phyloP scores from a whole-genome alignment of 2,888 invertebrate species.

The Lepidocyrtoides sp. region DNA sequence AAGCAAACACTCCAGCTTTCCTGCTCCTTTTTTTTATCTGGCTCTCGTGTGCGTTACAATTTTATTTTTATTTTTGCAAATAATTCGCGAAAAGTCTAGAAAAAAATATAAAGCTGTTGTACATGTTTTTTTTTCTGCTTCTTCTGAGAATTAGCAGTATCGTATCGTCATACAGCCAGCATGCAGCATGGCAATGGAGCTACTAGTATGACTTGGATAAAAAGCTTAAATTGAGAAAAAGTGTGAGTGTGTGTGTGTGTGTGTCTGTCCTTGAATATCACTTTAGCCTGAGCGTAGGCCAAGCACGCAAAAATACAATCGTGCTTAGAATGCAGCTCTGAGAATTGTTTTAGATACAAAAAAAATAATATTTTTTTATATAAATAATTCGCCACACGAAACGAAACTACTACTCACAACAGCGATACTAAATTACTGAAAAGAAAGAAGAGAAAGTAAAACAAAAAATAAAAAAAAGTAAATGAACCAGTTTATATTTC shows the following conservation, averaged over 20 bases:
- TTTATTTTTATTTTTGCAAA: slow-evolving; percentile 7
- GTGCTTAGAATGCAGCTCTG: slow-evolving; percentile 36
- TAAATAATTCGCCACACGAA: background rate
- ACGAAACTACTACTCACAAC: too few relatives aligned
- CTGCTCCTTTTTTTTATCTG: background rate
- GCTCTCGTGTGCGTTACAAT: slow-evolving; percentile 10
- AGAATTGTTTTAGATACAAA: too few relatives aligned
- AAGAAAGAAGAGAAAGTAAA: background rate
- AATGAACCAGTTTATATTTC: slow-evolving; percentile 10
- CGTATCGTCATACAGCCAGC: too few relatives aligned
- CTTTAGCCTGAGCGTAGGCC: slow-evolving; percentile 19
- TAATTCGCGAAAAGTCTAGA: slow-evolving; percentile 30
- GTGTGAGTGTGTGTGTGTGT: background rate
- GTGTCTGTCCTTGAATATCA: slow-evolving; percentile 31
- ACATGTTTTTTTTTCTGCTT: too few relatives aligned
- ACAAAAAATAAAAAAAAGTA: background rate
- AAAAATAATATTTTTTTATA: too few relatives aligned
- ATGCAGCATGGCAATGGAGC: too few relatives aligned
- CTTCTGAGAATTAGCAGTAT: background rate
- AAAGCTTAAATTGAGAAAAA: background rate
- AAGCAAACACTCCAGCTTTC: background rate
- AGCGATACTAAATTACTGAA: background rate
- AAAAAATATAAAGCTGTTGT: background rate
- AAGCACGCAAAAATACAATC: slow-evolving; percentile 44
- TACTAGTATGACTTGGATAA: too few relatives aligned